A percentile compares a stretch with the other conserved stretches of the same genome.
Conservation (phyloP, 2,888 invertebrate genomes). For the Nymphalis polychloros region DNA sequence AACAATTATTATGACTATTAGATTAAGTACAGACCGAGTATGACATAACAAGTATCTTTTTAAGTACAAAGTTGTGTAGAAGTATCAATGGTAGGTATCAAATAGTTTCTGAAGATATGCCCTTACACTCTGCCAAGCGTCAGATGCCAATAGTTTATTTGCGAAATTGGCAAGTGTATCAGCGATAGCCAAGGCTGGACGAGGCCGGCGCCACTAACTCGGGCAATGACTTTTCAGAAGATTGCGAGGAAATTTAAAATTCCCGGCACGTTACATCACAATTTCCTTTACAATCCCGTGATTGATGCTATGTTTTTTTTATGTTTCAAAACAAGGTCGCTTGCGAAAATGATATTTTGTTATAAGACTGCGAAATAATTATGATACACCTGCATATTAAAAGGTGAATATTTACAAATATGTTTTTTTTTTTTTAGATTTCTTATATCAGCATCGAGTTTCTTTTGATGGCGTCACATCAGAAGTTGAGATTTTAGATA, state of each 20-base stretch:
- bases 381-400: not conserved
- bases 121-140: conserved; percentile 65
- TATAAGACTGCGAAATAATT: conserved; percentile 21
- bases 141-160: conserved; percentile 79
- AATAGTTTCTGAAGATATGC: conserved; percentile 49
- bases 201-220: conserved; percentile 61
- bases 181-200: conserved; percentile 67
- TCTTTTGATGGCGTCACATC: conserved; percentile 88
- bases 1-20: too few relatives aligned
- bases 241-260: conserved; percentile 40
- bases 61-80: conserved; percentile 1
- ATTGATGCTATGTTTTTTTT: conserved; percentile 28
- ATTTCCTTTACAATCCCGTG: conserved; percentile 38
- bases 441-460: conserved; percentile 88
- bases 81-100: conserved; percentile 15
- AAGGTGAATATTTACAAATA: not conserved
- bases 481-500: conserved; percentile 89
- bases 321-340: conserved; percentile 30
- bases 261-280: conserved; percentile 36
- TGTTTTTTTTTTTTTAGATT: conserved; percentile 82
- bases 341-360: conserved; percentile 31
- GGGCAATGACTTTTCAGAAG: conserved; percentile 65
- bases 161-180: conserved; percentile 73
- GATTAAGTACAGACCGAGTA: too few relatives aligned
- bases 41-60: not conserved